A percentile compares a stretch with the other conserved stretches of the same genome.
Evolutionary conservation across 35 echinoderm and acorn worm genomes (phyloP).

Genomic region (Apostichopus japonicus): DNA sequence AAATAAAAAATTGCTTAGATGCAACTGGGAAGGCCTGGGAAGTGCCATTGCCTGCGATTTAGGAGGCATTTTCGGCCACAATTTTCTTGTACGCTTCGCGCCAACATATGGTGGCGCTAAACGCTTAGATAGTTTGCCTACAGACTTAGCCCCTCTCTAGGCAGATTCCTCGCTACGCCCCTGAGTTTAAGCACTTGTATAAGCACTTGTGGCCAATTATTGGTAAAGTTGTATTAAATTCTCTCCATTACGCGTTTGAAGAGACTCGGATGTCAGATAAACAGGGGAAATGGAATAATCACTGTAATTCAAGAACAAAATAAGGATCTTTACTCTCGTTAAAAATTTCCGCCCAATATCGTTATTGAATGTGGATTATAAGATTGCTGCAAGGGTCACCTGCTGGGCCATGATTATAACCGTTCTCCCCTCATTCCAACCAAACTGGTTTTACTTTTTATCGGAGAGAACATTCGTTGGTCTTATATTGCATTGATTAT

Average conservation of each 20-base stretch:
- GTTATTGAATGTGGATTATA: conserved; percentile 49
- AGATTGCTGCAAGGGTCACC: neutral
- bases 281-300: conserved; percentile 12
- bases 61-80: too few relatives aligned
- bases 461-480: too few relatives aligned
- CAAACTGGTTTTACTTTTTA: too few relatives aligned
- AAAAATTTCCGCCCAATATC: conserved; percentile 53
- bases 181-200: conserved; percentile 7
- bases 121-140: too few relatives aligned
- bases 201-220: conserved; percentile 49
- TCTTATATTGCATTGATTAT: too few relatives aligned
- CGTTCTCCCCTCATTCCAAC: neutral
- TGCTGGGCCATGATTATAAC: neutral
- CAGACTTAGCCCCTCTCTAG: too few relatives aligned
- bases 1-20: too few relatives aligned
- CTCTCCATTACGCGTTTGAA: conserved; percentile 17
- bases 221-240: conserved; percentile 41
- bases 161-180: too few relatives aligned
- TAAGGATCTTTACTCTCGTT: conserved; percentile 4
- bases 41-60: too few relatives aligned
- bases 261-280: neutral
- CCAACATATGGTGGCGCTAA: too few relatives aligned
- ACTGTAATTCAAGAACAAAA: conserved; percentile 1
- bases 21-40: too few relatives aligned
- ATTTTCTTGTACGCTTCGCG: too few relatives aligned